Conservation (phyloP, 1,140 invertebrate species). For the Drosophila mauritiana region DNA sequence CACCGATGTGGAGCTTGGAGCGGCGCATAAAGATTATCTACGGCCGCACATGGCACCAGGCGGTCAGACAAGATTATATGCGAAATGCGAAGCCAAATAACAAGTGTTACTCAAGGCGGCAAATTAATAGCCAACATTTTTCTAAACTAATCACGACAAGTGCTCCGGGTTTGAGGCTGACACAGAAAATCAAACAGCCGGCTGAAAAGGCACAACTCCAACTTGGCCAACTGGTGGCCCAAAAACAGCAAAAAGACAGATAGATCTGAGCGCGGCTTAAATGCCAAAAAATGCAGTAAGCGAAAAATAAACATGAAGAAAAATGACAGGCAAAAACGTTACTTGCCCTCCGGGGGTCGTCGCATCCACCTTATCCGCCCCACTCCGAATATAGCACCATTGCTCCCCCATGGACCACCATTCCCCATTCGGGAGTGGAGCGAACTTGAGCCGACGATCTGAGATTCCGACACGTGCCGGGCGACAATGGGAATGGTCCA, state of each 20-base stretch:
- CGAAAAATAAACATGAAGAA: constrained; percentile 52
- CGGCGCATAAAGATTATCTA: constrained; percentile 57
- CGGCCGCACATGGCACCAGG: constrained; percentile 50
- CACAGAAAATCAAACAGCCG: constrained; percentile 45
- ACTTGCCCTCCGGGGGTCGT: constrained; percentile 38
- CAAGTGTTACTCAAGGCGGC: constrained; percentile 69
- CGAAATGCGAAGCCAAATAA: constrained; percentile 59
- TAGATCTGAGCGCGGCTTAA: constrained; percentile 44
- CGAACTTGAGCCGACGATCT: constrained; percentile 31
- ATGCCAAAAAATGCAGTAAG: constrained; percentile 53
- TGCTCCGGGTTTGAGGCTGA: constrained; percentile 46
- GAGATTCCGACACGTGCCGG: constrained; percentile 46
- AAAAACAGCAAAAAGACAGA: constrained; percentile 30
- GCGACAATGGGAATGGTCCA: constrained; percentile 25
- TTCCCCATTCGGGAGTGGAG: constrained; percentile 30
- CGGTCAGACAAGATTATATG: constrained; percentile 63
- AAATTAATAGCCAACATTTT: constrained; percentile 70
- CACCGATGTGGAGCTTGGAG: constrained; percentile 20
- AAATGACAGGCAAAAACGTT: constrained; percentile 46
- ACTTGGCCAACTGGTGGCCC: constrained; percentile 13
- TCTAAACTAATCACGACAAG: constrained; percentile 69
- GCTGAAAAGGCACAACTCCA: constrained; percentile 12
- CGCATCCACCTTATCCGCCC: constrained; percentile 7
- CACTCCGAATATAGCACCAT: constrained; percentile 1
- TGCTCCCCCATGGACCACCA: constrained; percentile 17